These are phyloP conservation scores for Actinopyga echinites DNA, from an alignment of 53 echinoderm and acorn worm genomes.

Conservation along the genomic window DNA sequence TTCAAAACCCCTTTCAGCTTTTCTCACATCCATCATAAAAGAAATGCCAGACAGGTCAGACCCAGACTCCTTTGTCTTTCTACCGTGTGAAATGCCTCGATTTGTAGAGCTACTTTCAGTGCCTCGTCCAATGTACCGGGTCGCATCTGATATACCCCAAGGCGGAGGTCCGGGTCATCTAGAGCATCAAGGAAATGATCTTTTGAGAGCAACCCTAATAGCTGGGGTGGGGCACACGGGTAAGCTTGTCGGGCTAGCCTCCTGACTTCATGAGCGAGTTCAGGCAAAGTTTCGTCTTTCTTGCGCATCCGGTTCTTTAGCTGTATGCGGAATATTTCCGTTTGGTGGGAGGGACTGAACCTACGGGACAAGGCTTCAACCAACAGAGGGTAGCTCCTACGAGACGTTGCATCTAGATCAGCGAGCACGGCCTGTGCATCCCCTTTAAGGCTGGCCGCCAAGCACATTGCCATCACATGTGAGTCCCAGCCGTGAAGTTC, in stretches of 20 bases:
- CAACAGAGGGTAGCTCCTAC: constrained; percentile 2
- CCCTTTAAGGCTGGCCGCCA: constrained; percentile 44
- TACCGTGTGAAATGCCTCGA: constrained; percentile 32
- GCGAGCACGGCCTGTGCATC: constrained; percentile 15
- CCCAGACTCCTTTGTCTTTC: constrained; percentile 21
- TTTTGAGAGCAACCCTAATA: constrained; percentile 47
- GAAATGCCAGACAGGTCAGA: no score
- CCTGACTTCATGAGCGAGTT: constrained; percentile 42
- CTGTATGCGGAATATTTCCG: constrained; percentile 33
- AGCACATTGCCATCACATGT: constrained; percentile 8
- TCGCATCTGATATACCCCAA: constrained; percentile 40
- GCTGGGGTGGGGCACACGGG: constrained; percentile 9
- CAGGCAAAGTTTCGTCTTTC: constrained; percentile 37
- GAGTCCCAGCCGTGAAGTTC: constrained; percentile 36
- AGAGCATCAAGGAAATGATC: constrained; percentile 67
- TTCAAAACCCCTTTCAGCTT: no score
- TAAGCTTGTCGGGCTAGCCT: constrained; percentile 51
- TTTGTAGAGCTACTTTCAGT: constrained; percentile 23
- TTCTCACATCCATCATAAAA: no score
- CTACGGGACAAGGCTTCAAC: neutral
- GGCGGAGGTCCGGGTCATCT: constrained; percentile 39
- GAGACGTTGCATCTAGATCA: neutral
- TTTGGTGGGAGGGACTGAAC: constrained; percentile 37
- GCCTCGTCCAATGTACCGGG: constrained; percentile 44
- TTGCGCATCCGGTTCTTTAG: constrained; percentile 1